Conservation (phyloP, 2,888 invertebrate genomes). For the Eremobia ochroleuca region DNA sequence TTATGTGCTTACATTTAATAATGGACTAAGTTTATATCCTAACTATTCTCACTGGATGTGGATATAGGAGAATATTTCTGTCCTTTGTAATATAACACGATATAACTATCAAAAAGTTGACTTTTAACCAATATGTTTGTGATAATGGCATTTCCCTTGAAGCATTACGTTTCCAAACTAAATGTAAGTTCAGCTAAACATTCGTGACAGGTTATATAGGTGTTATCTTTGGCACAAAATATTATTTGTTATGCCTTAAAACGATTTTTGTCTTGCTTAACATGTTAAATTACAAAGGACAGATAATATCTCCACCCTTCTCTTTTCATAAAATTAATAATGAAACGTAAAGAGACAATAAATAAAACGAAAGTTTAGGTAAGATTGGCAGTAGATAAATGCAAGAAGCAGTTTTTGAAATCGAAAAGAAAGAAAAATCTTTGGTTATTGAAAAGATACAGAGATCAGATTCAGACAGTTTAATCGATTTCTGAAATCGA, state of each 20-base stretch:
- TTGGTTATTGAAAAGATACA: neutral
- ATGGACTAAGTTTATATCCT: slow-evolving; percentile 54
- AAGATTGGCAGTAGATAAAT: neutral
- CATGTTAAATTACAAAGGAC: slow-evolving; percentile 14
- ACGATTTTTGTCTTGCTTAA: neutral
- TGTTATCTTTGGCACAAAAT: slow-evolving; percentile 45
- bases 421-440: neutral
- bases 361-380: neutral
- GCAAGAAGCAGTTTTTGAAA: neutral
- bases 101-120: neutral
- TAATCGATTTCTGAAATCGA: slow-evolving; percentile 28
- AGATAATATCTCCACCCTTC: slow-evolving; percentile 33
- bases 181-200: neutral
- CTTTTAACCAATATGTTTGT: neutral
- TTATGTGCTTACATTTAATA: slow-evolving; percentile 51
- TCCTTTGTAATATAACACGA: slow-evolving; percentile 21
- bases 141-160: slow-evolving; percentile 1
- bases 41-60: slow-evolving; percentile 60
- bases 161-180: neutral
- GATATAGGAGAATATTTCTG: slow-evolving; percentile 56
- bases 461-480: slow-evolving; percentile 4
- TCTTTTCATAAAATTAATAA: slow-evolving; percentile 25
- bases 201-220: neutral
- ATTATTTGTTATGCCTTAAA: slow-evolving; percentile 25
- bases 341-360: neutral